Conservation (phyloP, 2,113 vertebrate genomes). For the Abramis brama region DNA sequence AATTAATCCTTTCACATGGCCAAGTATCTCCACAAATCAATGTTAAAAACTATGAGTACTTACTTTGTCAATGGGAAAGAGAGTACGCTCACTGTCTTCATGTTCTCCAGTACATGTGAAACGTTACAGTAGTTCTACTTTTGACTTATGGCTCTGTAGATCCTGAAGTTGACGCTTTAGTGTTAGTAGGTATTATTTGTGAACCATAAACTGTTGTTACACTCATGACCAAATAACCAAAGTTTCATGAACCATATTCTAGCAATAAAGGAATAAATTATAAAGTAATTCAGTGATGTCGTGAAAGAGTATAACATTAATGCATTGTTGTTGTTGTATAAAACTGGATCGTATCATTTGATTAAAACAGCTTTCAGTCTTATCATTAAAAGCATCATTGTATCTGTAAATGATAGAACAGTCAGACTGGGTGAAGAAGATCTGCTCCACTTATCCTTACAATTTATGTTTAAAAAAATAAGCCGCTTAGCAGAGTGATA, state of each 20-base stretch:
- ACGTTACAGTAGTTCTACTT: not conserved
- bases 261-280: not conserved
- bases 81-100: too few relatives aligned
- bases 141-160: not conserved
- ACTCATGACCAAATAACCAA: not conserved
- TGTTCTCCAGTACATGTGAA: too few relatives aligned
- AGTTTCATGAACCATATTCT: not conserved
- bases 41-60: too few relatives aligned
- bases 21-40: not conserved
- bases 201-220: not conserved
- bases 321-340: not conserved
- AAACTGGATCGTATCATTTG: not conserved
- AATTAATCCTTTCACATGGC: not conserved
- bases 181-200: not conserved
- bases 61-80: too few relatives aligned
- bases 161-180: not conserved
- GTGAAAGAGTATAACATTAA: not conserved
- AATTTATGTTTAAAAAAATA: constrained; percentile 6
- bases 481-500: constrained; percentile 4
- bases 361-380: not conserved
- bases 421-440: not conserved
- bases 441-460: not conserved
- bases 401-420: not conserved
- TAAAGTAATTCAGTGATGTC: not conserved
- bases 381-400: not conserved